phyloP scores from a whole-genome alignment of 2,113 vertebrate genomes.

The Fregata magnificens region DNA sequence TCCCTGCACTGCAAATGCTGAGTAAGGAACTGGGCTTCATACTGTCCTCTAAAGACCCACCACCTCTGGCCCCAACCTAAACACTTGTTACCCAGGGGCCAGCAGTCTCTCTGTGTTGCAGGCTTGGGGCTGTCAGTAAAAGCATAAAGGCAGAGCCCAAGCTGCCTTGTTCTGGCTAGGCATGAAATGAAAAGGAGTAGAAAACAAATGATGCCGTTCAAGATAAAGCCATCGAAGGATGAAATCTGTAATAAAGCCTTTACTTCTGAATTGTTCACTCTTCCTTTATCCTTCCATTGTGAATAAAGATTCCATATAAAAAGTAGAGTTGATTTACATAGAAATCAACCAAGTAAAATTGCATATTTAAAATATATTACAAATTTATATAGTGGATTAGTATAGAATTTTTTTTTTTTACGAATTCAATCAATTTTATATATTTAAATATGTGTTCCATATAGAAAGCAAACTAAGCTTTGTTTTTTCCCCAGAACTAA shows the following conservation, averaged over 20 bases:
- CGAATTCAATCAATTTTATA: background rate
- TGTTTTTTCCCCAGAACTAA: background rate
- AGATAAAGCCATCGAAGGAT: background rate
- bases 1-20: background rate
- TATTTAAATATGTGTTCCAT: background rate
- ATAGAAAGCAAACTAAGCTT: background rate
- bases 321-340: background rate
- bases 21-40: background rate
- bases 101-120: background rate
- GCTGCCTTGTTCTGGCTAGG: background rate
- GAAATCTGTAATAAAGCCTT: background rate
- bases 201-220: background rate
- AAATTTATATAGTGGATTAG: background rate
- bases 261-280: background rate
- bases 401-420: background rate
- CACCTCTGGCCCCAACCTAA: background rate
- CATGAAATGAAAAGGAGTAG: background rate
- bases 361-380: background rate
- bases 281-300: constrained; percentile 2
- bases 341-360: constrained; percentile 34
- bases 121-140: background rate
- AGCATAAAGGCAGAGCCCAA: background rate
- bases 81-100: background rate
- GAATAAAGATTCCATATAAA: background rate
- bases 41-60: background rate